Evolutionary conservation across 2,888 invertebrate genomes (phyloP).

Genomic region (Ethmia dodecea): DNA sequence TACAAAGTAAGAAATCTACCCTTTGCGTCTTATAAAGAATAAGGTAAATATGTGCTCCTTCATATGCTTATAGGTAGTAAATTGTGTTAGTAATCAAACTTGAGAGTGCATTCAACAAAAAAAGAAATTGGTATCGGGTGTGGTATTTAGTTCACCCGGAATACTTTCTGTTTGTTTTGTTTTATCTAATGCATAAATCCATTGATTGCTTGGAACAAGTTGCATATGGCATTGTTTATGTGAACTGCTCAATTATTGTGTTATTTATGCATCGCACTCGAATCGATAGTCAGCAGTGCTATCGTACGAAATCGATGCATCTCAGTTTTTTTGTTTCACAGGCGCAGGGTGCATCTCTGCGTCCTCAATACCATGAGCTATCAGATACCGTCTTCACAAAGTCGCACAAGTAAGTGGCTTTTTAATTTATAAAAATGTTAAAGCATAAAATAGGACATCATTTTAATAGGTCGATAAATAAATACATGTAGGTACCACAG

Average conservation of each 20-base stretch:
- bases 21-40: conserved; percentile 36
- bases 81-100: no score
- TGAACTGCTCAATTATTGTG: conserved; percentile 20
- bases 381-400: conserved; percentile 88
- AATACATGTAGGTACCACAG: no score
- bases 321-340: conserved; percentile 58
- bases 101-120: no score
- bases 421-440: background rate
- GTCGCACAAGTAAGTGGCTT: conserved; percentile 86
- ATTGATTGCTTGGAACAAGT: conserved; percentile 32
- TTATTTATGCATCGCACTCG: conserved; percentile 19
- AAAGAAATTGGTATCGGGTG: conserved; percentile 54
- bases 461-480: no score
- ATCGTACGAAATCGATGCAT: conserved; percentile 29
- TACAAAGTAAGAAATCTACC: conserved; percentile 27
- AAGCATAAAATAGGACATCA: no score
- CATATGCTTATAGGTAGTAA: no score
- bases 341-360: conserved; percentile 80
- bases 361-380: conserved; percentile 89
- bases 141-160: conserved; percentile 63
- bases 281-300: conserved; percentile 45
- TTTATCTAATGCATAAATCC: conserved; percentile 35
- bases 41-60: conserved; percentile 54
- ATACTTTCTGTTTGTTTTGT: conserved; percentile 63
- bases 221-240: conserved; percentile 32